phyloP scores from a whole-genome alignment of 1,140 invertebrate genomes.

The Coptotermes formosanus region DNA sequence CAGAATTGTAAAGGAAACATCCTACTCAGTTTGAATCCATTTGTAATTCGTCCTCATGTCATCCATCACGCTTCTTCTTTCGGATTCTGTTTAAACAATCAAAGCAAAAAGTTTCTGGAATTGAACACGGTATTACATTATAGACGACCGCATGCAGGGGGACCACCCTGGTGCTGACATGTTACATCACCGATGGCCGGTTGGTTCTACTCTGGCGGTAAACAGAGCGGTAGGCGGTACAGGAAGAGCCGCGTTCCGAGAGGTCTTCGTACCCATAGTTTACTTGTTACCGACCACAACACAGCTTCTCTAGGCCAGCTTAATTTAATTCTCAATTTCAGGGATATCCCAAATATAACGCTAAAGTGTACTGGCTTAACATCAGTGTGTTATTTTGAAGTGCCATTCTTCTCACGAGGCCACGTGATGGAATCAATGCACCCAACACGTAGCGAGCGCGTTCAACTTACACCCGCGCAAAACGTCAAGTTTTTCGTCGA shows the following conservation, averaged over 20 bases:
- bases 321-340: background rate
- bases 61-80: too few species aligned
- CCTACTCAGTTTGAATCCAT: too few species aligned
- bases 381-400: too few species aligned
- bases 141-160: background rate
- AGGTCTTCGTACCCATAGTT: conserved; percentile 5
- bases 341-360: background rate
- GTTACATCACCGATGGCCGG: background rate
- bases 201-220: background rate
- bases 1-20: too few species aligned
- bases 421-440: too few species aligned
- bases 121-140: background rate
- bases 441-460: too few species aligned
- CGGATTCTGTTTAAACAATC: background rate
- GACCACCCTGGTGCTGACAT: background rate
- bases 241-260: background rate
- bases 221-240: background rate
- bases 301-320: background rate
- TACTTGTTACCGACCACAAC: background rate
- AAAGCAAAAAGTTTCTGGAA: background rate
- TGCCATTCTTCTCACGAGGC: too few species aligned
- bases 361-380: background rate
- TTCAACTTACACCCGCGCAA: too few species aligned
- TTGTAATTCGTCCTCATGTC: too few species aligned
- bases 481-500: too few species aligned